Evolutionary conservation across 2,113 vertebrate genomes (phyloP).

Genomic region (Mesocricetus auratus): DNA sequence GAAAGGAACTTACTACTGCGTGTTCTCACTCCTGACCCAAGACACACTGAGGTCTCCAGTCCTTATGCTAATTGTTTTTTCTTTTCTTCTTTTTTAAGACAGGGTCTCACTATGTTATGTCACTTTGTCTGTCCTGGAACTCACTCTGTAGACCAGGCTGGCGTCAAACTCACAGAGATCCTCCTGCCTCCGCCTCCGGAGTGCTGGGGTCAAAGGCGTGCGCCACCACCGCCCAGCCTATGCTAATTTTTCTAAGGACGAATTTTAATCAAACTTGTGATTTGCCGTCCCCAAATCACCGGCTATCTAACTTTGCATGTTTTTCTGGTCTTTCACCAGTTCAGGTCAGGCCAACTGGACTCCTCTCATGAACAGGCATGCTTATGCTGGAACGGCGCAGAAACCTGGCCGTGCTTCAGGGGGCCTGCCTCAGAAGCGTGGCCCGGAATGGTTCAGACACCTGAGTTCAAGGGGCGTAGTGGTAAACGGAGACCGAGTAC

Average conservation of each 20-base stretch:
- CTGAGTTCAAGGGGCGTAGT: background rate
- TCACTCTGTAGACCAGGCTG: background rate
- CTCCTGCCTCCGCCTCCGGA: background rate
- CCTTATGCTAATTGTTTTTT: background rate
- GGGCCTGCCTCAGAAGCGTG: background rate
- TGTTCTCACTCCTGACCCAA: background rate
- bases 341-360: background rate
- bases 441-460: background rate
- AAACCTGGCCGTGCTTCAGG: background rate
- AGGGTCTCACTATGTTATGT: background rate
- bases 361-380: background rate
- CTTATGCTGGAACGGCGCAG: background rate
- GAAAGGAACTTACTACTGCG: background rate
- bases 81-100: background rate
- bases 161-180: background rate
- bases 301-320: background rate
- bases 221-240: background rate
- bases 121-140: background rate
- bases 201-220: background rate
- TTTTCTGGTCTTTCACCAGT: background rate
- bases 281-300: background rate
- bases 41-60: background rate
- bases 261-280: conserved; percentile 9
- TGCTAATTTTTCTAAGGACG: background rate
- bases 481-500: background rate